Evolutionary conservation across 2,797 vertebrate species (phyloP).

Genomic region (Characodon lateralis): DNA sequence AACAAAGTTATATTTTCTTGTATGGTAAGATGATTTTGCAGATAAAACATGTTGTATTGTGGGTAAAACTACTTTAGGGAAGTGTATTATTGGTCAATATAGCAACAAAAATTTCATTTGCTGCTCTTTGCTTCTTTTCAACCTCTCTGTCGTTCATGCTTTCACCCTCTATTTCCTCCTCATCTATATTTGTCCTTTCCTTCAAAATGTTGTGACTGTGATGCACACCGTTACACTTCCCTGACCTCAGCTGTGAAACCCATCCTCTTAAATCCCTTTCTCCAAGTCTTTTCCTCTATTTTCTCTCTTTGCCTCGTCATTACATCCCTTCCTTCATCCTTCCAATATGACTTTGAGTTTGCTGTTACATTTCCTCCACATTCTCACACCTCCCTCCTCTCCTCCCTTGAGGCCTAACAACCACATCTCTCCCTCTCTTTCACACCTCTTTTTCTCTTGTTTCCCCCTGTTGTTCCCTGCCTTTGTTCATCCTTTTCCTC

Average conservation of each 20-base stretch:
- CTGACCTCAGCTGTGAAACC: constrained; percentile 32
- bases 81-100: not conserved
- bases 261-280: constrained; percentile 3
- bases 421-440: constrained; percentile 15
- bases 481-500: constrained; percentile 31
- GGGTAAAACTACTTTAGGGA: not conserved
- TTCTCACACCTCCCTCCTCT: constrained; percentile 7
- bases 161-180: not conserved
- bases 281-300: constrained; percentile 10
- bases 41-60: not conserved
- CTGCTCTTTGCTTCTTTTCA: not conserved
- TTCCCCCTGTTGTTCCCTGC: constrained; percentile 22
- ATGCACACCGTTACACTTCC: constrained; percentile 29
- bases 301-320: not conserved
- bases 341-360: constrained; percentile 24
- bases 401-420: constrained; percentile 17
- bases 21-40: not conserved
- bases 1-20: not conserved
- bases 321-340: constrained; percentile 1
- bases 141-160: not conserved
- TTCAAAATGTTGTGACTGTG: constrained; percentile 21
- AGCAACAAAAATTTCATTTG: not conserved
- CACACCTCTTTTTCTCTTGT: constrained; percentile 14
- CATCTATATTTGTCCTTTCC: constrained; percentile 16
- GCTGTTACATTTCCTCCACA: constrained; percentile 13